Evolutionary conservation across 2,797 vertebrate genomes (phyloP).

Genomic region (Syngnathus rostellatus): DNA sequence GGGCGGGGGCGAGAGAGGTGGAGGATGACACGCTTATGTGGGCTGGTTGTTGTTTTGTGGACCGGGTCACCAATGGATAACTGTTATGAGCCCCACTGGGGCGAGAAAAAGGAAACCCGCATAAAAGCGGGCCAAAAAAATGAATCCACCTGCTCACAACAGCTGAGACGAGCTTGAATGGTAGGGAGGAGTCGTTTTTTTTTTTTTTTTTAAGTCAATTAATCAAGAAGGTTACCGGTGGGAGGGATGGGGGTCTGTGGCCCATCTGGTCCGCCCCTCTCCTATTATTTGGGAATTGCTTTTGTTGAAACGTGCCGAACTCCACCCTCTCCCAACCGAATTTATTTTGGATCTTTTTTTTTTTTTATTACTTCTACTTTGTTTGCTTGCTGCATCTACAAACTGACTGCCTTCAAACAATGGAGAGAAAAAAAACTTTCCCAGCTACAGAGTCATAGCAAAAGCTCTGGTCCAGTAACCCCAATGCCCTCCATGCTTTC

Average conservation of each 20-base stretch:
- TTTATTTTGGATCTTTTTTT: too few relatives aligned
- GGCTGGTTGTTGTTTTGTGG: slow-evolving; percentile 30
- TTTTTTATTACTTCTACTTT: too few relatives aligned
- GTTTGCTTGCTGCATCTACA: neutral
- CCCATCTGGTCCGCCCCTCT: slow-evolving; percentile 30
- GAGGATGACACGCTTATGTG: slow-evolving; percentile 33
- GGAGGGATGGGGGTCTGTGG: slow-evolving; percentile 27
- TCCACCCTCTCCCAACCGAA: neutral
- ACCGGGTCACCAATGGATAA: slow-evolving; percentile 31
- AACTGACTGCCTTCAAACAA: neutral
- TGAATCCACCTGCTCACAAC: slow-evolving; percentile 48
- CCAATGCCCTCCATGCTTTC: too few relatives aligned
- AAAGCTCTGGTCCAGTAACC: neutral
- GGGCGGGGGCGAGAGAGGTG: slow-evolving; percentile 24
- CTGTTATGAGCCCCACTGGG: slow-evolving; percentile 38
- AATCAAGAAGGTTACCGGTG: slow-evolving; percentile 26
- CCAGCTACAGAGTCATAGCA: neutral
- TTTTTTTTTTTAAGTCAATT: slow-evolving; percentile 51
- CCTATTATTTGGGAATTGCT: neutral
- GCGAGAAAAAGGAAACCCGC: slow-evolving; percentile 21
- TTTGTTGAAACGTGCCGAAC: slow-evolving; percentile 13
- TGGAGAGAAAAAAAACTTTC: neutral
- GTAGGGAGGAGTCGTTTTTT: slow-evolving; percentile 11
- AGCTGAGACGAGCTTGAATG: slow-evolving; percentile 46
- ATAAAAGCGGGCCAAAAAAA: slow-evolving; percentile 38